Percentiles rank a stretch among this genome's conserved stretches.
These are phyloP conservation scores for Aptenodytes patagonicus DNA, from an alignment of 2,113 vertebrate genomes.

Conservation along the genomic window DNA sequence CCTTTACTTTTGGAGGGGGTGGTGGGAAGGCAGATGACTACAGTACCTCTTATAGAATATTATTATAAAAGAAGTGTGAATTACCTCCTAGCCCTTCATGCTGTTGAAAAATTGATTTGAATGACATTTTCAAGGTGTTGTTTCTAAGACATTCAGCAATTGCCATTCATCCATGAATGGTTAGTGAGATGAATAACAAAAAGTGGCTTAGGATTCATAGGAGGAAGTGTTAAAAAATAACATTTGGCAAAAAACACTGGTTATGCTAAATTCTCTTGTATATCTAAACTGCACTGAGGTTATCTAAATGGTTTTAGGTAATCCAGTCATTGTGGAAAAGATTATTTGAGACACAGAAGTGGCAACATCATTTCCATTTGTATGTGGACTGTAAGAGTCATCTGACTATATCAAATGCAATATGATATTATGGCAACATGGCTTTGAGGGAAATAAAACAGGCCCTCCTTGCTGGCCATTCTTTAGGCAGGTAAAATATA, in stretches of 20 bases:
- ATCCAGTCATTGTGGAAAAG: conserved; percentile 32
- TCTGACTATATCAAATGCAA: background rate
- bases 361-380: conserved; percentile 24
- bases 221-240: conserved; percentile 64
- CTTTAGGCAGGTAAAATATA: background rate
- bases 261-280: conserved; percentile 34
- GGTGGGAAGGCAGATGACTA: conserved; percentile 48
- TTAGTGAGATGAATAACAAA: conserved; percentile 63
- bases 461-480: background rate
- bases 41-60: conserved; percentile 60
- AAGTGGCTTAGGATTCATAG: conserved; percentile 45
- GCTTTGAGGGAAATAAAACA: background rate
- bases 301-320: conserved; percentile 55
- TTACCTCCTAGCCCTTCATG: conserved; percentile 50
- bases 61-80: conserved; percentile 66
- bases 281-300: conserved; percentile 37
- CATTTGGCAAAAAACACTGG: conserved; percentile 25
- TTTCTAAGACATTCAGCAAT: conserved; percentile 50
- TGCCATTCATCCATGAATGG: conserved; percentile 24
- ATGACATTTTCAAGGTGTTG: conserved; percentile 53
- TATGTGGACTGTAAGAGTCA: background rate
- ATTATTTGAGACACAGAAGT: conserved; percentile 16
- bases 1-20: conserved; percentile 39
- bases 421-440: background rate
- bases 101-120: conserved; percentile 51